A percentile compares a stretch with the other conserved stretches of the same genome.
phyloP scores from a whole-genome alignment of 2,888 invertebrate species.

The Chymomyza fuscimana region DNA sequence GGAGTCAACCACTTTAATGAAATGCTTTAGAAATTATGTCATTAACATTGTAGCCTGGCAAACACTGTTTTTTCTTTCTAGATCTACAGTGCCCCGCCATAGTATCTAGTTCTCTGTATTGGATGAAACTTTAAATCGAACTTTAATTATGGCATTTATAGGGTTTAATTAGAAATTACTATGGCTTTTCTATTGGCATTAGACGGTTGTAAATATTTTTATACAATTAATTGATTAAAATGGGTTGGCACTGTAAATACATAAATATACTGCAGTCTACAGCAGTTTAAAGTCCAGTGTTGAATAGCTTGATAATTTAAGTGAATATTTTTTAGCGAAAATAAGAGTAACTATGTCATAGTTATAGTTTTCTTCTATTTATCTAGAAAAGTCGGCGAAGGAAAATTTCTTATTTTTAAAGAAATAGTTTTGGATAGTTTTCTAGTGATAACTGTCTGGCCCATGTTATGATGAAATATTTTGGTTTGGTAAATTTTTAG shows the following conservation, averaged over 20 bases:
- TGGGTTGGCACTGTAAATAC: not conserved
- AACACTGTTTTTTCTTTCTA: not conserved
- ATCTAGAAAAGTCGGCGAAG: too few relatives aligned
- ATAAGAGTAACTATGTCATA: too few relatives aligned
- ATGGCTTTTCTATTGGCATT: not conserved
- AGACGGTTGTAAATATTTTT: not conserved
- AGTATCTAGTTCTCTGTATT: not conserved
- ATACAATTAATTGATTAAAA: not conserved
- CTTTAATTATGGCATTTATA: slow-evolving; percentile 1
- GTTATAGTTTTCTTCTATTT: too few relatives aligned
- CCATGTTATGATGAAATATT: too few relatives aligned
- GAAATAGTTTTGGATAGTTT: too few relatives aligned
- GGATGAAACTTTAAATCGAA: not conserved
- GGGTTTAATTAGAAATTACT: not conserved
- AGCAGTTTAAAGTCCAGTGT: not conserved
- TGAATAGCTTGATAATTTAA: not conserved
- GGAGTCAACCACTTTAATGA: not conserved
- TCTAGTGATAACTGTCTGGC: too few relatives aligned
- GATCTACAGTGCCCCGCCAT: not conserved
- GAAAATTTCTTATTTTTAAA: too few relatives aligned
- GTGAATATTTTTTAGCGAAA: not conserved
- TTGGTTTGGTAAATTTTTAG: too few relatives aligned
- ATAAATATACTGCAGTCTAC: not conserved
- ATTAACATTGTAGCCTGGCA: not conserved
- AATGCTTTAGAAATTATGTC: not conserved